phyloP scores from a whole-genome alignment of 1,140 invertebrate genomes.

The Oedothorax gibbosus region DNA sequence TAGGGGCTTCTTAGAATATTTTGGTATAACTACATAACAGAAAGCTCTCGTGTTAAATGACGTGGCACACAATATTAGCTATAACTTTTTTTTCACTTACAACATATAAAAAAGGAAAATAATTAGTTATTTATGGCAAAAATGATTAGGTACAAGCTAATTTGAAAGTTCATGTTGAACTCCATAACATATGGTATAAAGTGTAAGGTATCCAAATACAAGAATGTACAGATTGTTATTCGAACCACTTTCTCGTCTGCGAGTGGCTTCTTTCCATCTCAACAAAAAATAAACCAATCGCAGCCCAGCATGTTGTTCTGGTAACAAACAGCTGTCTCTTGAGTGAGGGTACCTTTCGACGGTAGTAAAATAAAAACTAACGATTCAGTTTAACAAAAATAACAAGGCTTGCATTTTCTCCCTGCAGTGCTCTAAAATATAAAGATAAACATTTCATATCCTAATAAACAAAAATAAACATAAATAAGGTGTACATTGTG shows the following conservation, averaged over 20 bases:
- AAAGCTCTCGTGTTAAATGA: conserved; percentile 57
- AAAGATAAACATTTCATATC: too few relatives aligned
- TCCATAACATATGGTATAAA: neutral
- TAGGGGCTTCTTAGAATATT: conserved; percentile 27
- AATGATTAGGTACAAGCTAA: neutral
- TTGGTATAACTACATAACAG: conserved; percentile 45
- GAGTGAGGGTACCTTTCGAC: too few relatives aligned
- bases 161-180: neutral
- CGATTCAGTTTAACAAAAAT: too few relatives aligned
- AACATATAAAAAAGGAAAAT: neutral
- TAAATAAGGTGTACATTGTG: too few relatives aligned
- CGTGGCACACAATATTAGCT: conserved; percentile 53
- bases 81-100: neutral
- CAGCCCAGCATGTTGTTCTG: too few relatives aligned
- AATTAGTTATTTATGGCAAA: neutral
- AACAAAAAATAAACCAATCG: too few relatives aligned
- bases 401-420: too few relatives aligned
- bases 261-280: neutral
- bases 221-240: neutral
- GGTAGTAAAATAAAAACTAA: too few relatives aligned
- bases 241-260: neutral
- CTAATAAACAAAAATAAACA: too few relatives aligned
- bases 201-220: neutral
- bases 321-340: too few relatives aligned
- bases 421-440: too few relatives aligned